Percentiles rank a stretch among this genome's conserved stretches.
phyloP scores from a whole-genome alignment of 2,797 vertebrate species.

The Lithobates sylvaticus region DNA sequence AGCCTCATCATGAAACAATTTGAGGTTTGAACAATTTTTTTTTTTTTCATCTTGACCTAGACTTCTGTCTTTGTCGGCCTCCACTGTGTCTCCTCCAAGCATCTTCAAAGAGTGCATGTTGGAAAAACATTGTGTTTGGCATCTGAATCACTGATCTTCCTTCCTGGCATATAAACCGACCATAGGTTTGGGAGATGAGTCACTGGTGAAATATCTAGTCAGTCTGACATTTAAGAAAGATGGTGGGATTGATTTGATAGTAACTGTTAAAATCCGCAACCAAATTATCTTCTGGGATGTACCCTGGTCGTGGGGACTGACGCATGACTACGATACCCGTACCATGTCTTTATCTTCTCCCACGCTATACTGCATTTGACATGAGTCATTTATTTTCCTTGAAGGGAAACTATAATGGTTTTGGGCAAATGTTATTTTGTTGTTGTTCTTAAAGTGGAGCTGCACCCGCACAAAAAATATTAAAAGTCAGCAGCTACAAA shows the following conservation, averaged over 20 bases:
- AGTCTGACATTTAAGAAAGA: not conserved
- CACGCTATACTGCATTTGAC: too few species aligned
- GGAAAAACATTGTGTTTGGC: not conserved
- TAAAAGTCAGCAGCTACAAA: too few species aligned
- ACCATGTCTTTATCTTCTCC: not conserved
- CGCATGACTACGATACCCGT: not conserved
- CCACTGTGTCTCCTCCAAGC: not conserved
- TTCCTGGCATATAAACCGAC: not conserved
- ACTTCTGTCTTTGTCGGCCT: constrained; percentile 1
- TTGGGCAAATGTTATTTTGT: too few species aligned
- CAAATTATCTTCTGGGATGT: not conserved
- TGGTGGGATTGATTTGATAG: constrained; percentile 1
- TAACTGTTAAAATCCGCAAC: not conserved
- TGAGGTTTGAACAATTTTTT: not conserved
- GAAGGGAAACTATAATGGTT: too few species aligned
- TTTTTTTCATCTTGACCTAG: not conserved
- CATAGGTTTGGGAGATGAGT: constrained; percentile 17
- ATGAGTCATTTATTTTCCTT: too few species aligned
- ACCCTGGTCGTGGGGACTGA: not conserved
- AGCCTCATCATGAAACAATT: not conserved
- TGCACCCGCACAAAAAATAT: too few species aligned
- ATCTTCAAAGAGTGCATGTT: constrained; percentile 4
- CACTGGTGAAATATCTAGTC: not conserved
- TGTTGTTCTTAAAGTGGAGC: too few species aligned
- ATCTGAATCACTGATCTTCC: not conserved